Base-by-base conservation (phyloP, 2,113 vertebrate species). In the Oostethus manadensis region DNA sequence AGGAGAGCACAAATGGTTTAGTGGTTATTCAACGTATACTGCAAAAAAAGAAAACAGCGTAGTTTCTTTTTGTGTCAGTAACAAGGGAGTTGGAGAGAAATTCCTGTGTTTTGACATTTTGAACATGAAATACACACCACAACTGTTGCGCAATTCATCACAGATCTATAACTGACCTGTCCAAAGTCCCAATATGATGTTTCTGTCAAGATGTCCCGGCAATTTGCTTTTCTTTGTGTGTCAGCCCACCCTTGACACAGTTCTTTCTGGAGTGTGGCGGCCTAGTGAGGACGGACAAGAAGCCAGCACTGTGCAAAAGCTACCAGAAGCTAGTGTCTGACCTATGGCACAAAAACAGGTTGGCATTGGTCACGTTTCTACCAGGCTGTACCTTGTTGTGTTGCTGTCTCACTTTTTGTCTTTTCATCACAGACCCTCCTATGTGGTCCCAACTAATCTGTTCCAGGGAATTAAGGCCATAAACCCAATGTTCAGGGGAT, bases 311-410 rank as follows among this genome's bases (percentile, higher is more conserved):
- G 70, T 98, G 93, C 82, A 98, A 94, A 89, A 99, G 95, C 89
- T 99, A 98, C 78, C 96, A 97, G 87, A 99, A 98, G 75, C 92
- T 99, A 10, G 93, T 99, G 82, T 92, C 92, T 2, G 97, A 99
- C 66, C 87, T 99, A 16, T 99, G 97, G 97, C 94, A 98, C 87
- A 98, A 97, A 83, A 98, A 92, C 92, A 94, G 96, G 96, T 96
- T 70, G 26, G 66, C 29, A 8, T 33, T 33, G 5, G 2, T 33
- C 29, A 33, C 29, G 7, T 33, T 33, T 33, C 29, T 29, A n/a
- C 33, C 17, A 35, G 6, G 51, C 26, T 42, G 13, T 3, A 42
- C 38, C 13, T 42, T 42, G 38, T 42, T 42, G 38, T 42, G 38
- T 14, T 42, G 38, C 50, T 51, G 50, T n/a, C 15, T 3, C 22